Conservation (phyloP, 2,113 vertebrate genomes). For the Platysternon megacephalum region DNA sequence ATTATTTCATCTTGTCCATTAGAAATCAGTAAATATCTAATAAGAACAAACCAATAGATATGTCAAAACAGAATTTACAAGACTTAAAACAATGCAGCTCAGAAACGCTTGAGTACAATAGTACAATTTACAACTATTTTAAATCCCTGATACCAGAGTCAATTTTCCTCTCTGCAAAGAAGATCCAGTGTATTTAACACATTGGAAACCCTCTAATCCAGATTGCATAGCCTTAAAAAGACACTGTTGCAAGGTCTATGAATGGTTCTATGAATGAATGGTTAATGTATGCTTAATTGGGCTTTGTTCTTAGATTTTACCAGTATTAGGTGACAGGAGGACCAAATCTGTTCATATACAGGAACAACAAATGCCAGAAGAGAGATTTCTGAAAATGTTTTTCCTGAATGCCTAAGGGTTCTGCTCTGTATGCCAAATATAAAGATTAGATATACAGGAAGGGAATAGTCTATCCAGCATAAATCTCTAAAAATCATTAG, state of each 20-base stretch:
- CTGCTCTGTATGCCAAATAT: constrained; percentile 5
- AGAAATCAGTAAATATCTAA: not conserved
- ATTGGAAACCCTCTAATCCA: not conserved
- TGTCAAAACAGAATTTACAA: not conserved
- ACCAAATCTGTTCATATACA: not conserved
- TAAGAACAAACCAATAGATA: constrained; percentile 5
- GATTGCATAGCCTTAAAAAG: not conserved
- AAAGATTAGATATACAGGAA: not conserved
- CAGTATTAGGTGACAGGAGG: not conserved
- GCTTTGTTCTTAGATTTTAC: not conserved
- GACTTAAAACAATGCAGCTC: not conserved
- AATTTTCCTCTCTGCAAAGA: not conserved
- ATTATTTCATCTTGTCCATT: not conserved
- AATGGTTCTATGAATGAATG: not conserved
- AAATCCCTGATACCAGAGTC: not conserved
- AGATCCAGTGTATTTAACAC: constrained; percentile 5
- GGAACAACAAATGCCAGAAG: not conserved
- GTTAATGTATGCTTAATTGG: not conserved
- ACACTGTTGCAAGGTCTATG: not conserved
- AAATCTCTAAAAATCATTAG: not conserved
- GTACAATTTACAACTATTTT: not conserved
- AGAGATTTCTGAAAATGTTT: not conserved
- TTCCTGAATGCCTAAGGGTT: not conserved
- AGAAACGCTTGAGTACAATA: not conserved
- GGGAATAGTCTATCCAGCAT: not conserved